These are phyloP conservation scores for Myiagra hebetior DNA, from an alignment of 2,113 vertebrate genomes.

Conservation along the genomic window DNA sequence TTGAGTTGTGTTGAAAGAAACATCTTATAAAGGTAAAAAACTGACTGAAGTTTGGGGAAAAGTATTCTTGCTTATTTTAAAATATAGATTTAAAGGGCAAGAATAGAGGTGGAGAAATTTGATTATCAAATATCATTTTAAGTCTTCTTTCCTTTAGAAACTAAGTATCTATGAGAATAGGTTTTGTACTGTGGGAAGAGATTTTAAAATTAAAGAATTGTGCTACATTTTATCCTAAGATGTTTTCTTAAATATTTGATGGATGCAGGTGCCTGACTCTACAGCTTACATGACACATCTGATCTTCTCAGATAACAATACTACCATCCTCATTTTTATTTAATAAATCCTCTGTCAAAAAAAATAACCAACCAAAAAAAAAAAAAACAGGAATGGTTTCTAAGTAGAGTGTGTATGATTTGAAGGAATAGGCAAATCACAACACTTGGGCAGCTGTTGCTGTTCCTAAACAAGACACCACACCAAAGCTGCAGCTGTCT, in stretches of 20 bases:
- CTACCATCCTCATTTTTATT: background rate
- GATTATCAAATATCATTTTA: background rate
- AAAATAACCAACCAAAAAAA: background rate
- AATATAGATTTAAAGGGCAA: background rate
- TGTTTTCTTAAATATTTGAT: conserved; percentile 44
- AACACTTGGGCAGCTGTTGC: background rate
- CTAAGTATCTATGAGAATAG: background rate
- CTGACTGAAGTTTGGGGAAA: background rate
- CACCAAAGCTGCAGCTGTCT: background rate
- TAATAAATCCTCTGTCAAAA: background rate
- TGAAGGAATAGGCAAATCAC: background rate
- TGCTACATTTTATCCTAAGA: conserved; percentile 16
- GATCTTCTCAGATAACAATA: background rate
- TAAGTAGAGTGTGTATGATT: background rate
- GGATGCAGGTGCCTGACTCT: background rate
- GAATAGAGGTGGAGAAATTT: background rate
- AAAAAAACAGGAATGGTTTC: background rate
- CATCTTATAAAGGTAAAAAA: background rate
- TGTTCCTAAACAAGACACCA: background rate
- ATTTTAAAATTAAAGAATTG: conserved; percentile 9
- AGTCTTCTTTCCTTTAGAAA: background rate
- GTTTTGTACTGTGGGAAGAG: background rate
- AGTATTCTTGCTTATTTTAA: background rate
- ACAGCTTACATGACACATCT: background rate
- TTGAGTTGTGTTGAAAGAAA: background rate